Percentiles rank a stretch among this genome's conserved stretches.
phyloP scores from a whole-genome alignment of 2,797 vertebrate species.

The Epinephelus awoara region DNA sequence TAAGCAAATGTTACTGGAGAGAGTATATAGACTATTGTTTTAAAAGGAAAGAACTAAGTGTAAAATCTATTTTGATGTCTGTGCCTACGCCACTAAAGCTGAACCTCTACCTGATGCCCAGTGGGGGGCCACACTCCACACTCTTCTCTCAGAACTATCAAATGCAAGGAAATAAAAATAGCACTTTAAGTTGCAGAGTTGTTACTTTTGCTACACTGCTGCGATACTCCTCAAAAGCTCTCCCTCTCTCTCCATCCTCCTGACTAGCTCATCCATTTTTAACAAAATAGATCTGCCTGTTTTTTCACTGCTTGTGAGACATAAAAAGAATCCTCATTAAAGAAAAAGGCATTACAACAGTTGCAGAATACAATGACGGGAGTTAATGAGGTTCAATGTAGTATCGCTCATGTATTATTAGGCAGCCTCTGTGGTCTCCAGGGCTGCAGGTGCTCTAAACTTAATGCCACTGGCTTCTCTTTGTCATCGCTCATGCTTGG shows the following conservation, averaged over 20 bases:
- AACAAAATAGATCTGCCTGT: slow-evolving; percentile 28
- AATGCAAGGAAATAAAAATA: slow-evolving; percentile 53
- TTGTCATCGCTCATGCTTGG: slow-evolving; percentile 68
- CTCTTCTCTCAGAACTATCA: slow-evolving; percentile 28
- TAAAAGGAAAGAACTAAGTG: slow-evolving; percentile 26
- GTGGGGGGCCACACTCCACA: slow-evolving; percentile 34
- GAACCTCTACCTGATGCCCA: slow-evolving; percentile 45
- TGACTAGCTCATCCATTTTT: slow-evolving; percentile 48
- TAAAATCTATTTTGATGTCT: slow-evolving; percentile 55
- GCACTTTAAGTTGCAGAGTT: slow-evolving; percentile 45
- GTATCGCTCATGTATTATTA: slow-evolving; percentile 73
- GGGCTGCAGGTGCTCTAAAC: slow-evolving; percentile 64
- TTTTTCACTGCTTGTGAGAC: slow-evolving; percentile 23
- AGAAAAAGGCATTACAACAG: slow-evolving; percentile 59
- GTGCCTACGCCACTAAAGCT: slow-evolving; percentile 19
- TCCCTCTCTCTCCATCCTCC: not conserved
- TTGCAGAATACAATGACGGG: slow-evolving; percentile 58
- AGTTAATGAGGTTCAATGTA: slow-evolving; percentile 71
- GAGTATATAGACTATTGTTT: slow-evolving; percentile 26
- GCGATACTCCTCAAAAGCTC: slow-evolving; percentile 14
- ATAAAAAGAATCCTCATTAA: slow-evolving; percentile 61
- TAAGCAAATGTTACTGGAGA: slow-evolving; percentile 37
- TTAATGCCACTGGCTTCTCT: slow-evolving; percentile 59
- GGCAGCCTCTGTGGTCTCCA: slow-evolving; percentile 59
- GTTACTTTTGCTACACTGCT: slow-evolving; percentile 27